Evolutionary conservation across 1,140 invertebrate species (phyloP), one percentile per base, ranked within the genome.

Genomic region (Macrobrachium nipponense): DNA sequence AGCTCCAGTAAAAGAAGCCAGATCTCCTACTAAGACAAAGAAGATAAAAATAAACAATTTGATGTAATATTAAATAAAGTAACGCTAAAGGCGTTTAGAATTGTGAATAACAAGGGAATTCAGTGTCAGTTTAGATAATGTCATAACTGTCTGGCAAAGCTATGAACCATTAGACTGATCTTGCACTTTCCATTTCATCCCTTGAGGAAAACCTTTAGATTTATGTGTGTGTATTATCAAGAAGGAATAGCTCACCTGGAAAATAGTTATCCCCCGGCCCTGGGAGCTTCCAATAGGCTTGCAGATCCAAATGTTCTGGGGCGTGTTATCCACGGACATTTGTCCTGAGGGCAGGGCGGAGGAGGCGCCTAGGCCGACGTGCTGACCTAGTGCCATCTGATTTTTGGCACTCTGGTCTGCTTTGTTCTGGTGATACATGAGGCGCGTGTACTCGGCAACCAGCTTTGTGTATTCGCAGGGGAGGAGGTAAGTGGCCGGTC

Each of bases 241-340:
- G 27, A 23, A 23, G 23, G 64, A 23, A 12, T 43, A 51, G 5
- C 90, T 92, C 92, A 95, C 95, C 89, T 94, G 93, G 91, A 97
- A 97, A 18, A 97, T 90, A 90, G 95, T 95, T 87, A 97, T 97
- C 68, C 96, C 96, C 89, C 94, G 93, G 0, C 96, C 96, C 91
- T 96, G 95, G 88, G 95, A 96, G 90, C 95, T 94, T 2, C 95
- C 95, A 0, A 96, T 95, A 11, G 96, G 96, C 90, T 97, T 97
- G 90, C 95, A 96, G 82, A 97, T 97, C 96, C 96, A 97, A 20
- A 96, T 93, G 83, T 89, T 90, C 59, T 87, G 75, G 3, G 59
- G 20, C 17, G 68, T 15, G 3, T 51, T 23, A 20, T 79, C 66
- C 18, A 17, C 15, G 20, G 59, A 14, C 17, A 18, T 14, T 70